Conservation (phyloP, 2,888 invertebrate genomes). For the Synergus itoensis region DNA sequence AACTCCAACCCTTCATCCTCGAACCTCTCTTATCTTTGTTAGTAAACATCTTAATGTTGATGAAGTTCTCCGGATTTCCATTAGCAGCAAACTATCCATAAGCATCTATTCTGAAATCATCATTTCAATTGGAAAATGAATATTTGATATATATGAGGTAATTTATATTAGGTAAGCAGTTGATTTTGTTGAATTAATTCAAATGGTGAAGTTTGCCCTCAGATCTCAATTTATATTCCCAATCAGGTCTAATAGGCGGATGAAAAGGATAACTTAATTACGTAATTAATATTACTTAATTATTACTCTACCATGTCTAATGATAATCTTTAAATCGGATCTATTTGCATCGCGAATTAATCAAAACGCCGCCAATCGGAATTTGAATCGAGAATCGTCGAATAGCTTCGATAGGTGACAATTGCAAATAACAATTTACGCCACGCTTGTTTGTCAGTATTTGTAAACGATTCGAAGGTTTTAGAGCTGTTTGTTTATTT, state of each 20-base stretch:
- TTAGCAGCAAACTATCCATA: not conserved
- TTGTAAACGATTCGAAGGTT: constrained; percentile 33
- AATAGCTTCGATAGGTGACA: constrained; percentile 3
- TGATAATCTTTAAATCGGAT: not conserved
- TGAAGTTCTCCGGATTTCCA: constrained; percentile 9
- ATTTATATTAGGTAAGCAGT: not conserved
- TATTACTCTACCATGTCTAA: not conserved
- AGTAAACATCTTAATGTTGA: constrained; percentile 3
- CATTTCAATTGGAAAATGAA: not conserved
- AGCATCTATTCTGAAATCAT: not conserved
- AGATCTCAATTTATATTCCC: not conserved
- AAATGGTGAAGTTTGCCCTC: not conserved
- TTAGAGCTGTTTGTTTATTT: constrained; percentile 28
- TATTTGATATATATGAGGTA: too few species aligned
- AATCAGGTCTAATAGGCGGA: too few species aligned
- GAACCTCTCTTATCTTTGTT: not conserved
- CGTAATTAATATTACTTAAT: not conserved
- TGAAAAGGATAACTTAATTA: too few species aligned
- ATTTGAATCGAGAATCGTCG: constrained; percentile 12
- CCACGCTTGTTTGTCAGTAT: constrained; percentile 12
- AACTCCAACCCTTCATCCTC: constrained; percentile 17
- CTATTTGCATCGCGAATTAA: not conserved
- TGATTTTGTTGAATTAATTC: not conserved
- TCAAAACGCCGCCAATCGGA: not conserved
- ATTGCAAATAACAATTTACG: constrained; percentile 36